Evolutionary conservation across 2,113 vertebrate species (phyloP).

Genomic region (Colinus virginianus): DNA sequence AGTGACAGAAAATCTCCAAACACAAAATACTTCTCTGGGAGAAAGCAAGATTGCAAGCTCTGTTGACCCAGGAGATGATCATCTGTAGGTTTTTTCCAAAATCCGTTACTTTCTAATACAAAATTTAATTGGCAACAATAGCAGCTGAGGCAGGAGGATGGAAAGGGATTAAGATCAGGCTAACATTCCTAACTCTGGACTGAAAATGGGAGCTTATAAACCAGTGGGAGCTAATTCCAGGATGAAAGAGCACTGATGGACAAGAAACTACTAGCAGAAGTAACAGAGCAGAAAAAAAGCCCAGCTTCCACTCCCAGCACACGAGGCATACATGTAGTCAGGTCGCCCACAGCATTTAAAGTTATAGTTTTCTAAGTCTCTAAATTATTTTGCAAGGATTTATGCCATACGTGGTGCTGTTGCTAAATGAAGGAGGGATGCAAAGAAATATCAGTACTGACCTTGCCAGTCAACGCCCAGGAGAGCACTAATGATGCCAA

Average conservation of each 20-base stretch:
- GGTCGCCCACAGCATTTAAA: background rate
- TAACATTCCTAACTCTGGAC: background rate
- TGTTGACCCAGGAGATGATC: background rate
- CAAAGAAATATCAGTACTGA: background rate
- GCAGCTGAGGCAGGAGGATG: background rate
- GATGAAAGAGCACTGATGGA: background rate
- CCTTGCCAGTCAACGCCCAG: rapidly evolving
- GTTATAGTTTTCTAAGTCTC: background rate
- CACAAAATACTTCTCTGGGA: background rate
- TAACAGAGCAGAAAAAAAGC: background rate
- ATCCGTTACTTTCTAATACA: background rate
- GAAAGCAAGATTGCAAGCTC: background rate
- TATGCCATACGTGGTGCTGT: background rate
- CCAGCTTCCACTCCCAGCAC: background rate
- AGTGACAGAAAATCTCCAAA: background rate
- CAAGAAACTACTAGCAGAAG: background rate
- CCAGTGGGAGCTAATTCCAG: background rate
- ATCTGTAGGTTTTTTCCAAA: background rate
- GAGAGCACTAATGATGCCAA: background rate
- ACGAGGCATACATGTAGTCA: background rate
- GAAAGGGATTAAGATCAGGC: background rate
- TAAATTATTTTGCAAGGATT: background rate
- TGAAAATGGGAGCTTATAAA: background rate
- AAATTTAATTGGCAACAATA: background rate
- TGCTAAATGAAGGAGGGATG: background rate